These are phyloP conservation scores for Megalopta genalis DNA, from an alignment of 1,140 invertebrate species.

Conservation along the genomic window DNA sequence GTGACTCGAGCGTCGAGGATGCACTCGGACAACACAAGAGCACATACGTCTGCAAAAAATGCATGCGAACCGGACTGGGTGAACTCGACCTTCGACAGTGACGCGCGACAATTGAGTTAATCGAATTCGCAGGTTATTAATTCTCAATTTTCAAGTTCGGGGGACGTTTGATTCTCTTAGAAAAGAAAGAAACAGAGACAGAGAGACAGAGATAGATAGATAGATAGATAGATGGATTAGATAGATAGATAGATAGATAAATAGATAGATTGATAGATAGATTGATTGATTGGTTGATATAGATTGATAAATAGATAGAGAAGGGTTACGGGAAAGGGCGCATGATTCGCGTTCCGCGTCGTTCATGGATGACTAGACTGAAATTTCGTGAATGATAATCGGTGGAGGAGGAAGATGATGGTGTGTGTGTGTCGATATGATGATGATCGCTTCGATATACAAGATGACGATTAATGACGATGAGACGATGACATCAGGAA, in stretches of 20 bases:
- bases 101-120: background rate
- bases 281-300: too few species aligned
- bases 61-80: background rate
- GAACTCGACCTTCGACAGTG: background rate
- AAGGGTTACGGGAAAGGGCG: background rate
- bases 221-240: background rate
- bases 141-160: background rate
- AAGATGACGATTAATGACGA: slow-evolving; percentile 42
- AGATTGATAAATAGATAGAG: too few species aligned
- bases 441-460: slow-evolving; percentile 35
- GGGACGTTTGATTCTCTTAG: background rate
- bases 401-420: slow-evolving; percentile 49
- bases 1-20: background rate
- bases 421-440: slow-evolving; percentile 12
- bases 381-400: slow-evolving; percentile 31
- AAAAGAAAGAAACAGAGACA: slow-evolving; percentile 2
- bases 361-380: slow-evolving; percentile 7
- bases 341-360: slow-evolving; percentile 10
- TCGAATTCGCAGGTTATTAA: background rate
- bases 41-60: slow-evolving; percentile 36
- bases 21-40: background rate
- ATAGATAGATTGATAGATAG: too few species aligned
- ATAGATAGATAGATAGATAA: too few species aligned
- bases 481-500: slow-evolving; percentile 44
- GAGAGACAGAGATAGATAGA: background rate